Evolutionary conservation across 2,113 vertebrate genomes (phyloP).

Genomic region (Alexandromys fortis): DNA sequence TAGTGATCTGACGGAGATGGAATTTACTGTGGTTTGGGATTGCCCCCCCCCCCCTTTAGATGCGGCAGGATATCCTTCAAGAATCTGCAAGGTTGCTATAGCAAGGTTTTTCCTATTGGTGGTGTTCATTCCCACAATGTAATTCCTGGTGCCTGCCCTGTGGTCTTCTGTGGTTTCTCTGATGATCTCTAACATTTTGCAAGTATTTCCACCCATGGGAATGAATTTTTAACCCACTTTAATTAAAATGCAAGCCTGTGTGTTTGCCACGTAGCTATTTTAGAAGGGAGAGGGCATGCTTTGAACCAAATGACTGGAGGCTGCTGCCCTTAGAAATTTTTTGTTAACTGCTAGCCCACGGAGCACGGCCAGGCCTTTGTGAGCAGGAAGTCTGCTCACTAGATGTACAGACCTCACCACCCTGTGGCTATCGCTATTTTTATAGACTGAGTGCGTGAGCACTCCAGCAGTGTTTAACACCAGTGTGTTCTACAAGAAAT

Average conservation of each 20-base stretch:
- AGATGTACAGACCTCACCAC: background rate
- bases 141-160: conserved; percentile 28
- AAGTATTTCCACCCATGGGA: conserved; percentile 54
- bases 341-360: background rate
- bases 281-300: background rate
- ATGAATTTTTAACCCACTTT: conserved; percentile 37
- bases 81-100: conserved; percentile 41
- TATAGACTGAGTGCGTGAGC: background rate
- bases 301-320: background rate
- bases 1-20: conserved; percentile 19
- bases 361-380: background rate
- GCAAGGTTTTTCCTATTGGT: conserved; percentile 30
- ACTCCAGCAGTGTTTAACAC: background rate
- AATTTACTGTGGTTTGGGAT: background rate
- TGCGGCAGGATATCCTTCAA: conserved; percentile 10
- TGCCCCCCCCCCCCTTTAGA: background rate
- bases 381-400: background rate
- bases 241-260: conserved; percentile 4
- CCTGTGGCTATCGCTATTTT: background rate
- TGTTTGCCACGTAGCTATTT: background rate
- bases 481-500: background rate
- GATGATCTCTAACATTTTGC: background rate
- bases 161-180: conserved; percentile 10
- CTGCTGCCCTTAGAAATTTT: background rate
- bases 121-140: background rate